Evolutionary conservation across 2,888 invertebrate genomes (phyloP).

Genomic region (Nineta flava): DNA sequence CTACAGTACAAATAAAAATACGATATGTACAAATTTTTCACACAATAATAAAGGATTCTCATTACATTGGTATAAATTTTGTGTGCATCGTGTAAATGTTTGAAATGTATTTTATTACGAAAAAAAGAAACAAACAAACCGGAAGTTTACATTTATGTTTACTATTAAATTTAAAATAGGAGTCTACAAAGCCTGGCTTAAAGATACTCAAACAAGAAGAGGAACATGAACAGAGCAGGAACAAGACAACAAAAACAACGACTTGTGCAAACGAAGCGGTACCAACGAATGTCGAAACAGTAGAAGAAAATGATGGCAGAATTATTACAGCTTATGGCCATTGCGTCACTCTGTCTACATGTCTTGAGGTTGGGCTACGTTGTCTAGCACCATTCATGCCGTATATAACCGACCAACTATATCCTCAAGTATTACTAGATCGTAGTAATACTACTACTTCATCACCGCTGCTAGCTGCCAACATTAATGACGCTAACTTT

Average conservation of each 20-base stretch:
- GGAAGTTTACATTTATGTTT: too few relatives aligned
- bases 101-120: too few relatives aligned
- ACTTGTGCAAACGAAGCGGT: not conserved
- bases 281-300: conserved; percentile 11
- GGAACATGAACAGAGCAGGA: not conserved
- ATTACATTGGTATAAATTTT: too few relatives aligned
- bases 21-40: too few relatives aligned
- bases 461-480: too few relatives aligned
- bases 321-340: conserved; percentile 40
- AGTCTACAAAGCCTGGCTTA: conserved; percentile 78
- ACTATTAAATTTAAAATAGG: conserved; percentile 30
- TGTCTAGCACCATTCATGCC: conserved; percentile 96
- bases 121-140: not conserved
- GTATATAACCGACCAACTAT: conserved; percentile 88
- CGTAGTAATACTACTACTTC: too few relatives aligned
- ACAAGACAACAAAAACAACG: not conserved
- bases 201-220: conserved; percentile 25
- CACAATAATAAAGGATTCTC: too few relatives aligned
- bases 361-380: conserved; percentile 71
- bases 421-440: conserved; percentile 61
- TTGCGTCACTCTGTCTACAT: conserved; percentile 60
- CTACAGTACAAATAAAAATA: too few relatives aligned
- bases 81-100: too few relatives aligned
- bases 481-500: too few relatives aligned
- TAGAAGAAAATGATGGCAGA: conserved; percentile 17